Conservation (phyloP, 2,113 vertebrate species). For the Beaufortia kweichowensis region DNA sequence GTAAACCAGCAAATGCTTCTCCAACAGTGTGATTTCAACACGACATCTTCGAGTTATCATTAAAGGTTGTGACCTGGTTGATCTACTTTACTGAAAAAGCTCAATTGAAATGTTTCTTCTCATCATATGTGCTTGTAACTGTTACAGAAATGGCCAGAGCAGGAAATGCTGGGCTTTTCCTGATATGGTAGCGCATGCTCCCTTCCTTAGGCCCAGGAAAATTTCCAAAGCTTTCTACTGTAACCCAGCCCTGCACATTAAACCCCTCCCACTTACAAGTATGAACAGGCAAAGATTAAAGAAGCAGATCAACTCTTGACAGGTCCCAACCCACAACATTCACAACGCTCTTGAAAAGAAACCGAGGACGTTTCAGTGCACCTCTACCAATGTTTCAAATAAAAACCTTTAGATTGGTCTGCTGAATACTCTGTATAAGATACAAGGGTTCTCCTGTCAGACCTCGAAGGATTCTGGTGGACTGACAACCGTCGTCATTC, state of each 20-base stretch:
- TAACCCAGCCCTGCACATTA: slow-evolving; percentile 31
- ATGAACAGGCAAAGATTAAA: slow-evolving; percentile 63
- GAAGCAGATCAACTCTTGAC: slow-evolving; percentile 52
- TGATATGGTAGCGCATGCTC: slow-evolving; percentile 48
- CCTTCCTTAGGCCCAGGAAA: slow-evolving; percentile 29
- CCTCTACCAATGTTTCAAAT: neutral
- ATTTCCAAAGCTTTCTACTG: neutral
- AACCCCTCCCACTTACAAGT: slow-evolving; percentile 69
- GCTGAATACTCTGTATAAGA: neutral
- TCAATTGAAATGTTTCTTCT: neutral
- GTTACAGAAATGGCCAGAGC: slow-evolving; percentile 33
- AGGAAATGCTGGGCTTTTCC: slow-evolving; percentile 62
- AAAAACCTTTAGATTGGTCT: neutral
- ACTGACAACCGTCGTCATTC: neutral
- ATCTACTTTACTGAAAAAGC: neutral
- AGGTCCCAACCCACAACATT: slow-evolving; percentile 59
- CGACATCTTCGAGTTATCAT: slow-evolving; percentile 15
- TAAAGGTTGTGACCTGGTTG: slow-evolving; percentile 1
- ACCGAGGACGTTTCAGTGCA: slow-evolving; percentile 4
- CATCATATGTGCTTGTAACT: neutral
- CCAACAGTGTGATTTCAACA: neutral
- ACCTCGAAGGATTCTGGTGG: neutral
- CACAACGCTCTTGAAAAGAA: slow-evolving; percentile 27
- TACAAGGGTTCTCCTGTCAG: neutral
- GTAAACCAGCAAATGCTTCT: neutral